Evolutionary conservation across 2,888 invertebrate genomes (phyloP), one percentile per base, ranked within the genome.

Genomic region (Actias luna): DNA sequence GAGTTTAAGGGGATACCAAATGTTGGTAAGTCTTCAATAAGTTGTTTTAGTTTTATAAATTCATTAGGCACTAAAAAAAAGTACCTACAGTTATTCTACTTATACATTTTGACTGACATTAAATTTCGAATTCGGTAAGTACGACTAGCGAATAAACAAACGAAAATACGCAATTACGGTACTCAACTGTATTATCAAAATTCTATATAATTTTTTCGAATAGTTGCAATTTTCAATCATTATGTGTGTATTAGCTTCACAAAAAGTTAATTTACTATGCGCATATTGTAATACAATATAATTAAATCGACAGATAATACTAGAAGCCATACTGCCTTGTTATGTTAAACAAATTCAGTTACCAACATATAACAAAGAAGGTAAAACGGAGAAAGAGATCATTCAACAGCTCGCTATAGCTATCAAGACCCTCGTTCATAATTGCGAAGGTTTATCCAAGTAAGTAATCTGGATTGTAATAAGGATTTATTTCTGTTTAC

Each of bases 391-490:
- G 88, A 96, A 98, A 63, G 97, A 98, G 81, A 97, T 97, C 58
- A 98, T 99, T 67, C 95, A 97, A 74, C 99, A 98, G 79, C 92
- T 99, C 60, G 98, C 99, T 0, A 96, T 99, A 1, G 98, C 99
- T 52, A 96, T 99, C 71, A 97, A 97, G 78, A 99, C 99, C 0
- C 94, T 99, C 66, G 97, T 99, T 25, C 98, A 98, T 80, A 99
- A 99, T 85, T 98, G 98, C 77, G 99, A 99, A 88, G 97, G 98
- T 31, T 91, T 99, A 50, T 97, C 99, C 10, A 98, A 99, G 98
- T 98, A 93, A 93, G 46, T 50, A 50, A 18, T n/a, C n/a, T n/a
- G n/a, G n/a, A n/a, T n/a, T n/a, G n/a, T n/a, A n/a, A n/a, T n/a
- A n/a, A n/a, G n/a, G n/a, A n/a, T n/a, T n/a, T n/a, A n/a, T n/a